Conservation (phyloP, 2,113 vertebrate species). For the Sander vitreus region DNA sequence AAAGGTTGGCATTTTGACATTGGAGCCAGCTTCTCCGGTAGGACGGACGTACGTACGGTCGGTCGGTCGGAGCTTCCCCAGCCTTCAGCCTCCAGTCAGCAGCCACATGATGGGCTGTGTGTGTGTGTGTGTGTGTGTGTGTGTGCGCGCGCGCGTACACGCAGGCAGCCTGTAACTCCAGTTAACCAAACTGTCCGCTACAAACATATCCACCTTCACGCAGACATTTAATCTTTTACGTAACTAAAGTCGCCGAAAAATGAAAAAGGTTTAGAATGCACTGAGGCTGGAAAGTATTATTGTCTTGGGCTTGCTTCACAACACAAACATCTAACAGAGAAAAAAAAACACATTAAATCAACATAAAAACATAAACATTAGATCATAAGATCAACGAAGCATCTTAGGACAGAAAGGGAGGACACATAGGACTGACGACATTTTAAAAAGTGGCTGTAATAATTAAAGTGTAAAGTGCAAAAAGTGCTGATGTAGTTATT, state of each 20-base stretch:
- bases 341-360: no score
- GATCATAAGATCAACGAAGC: no score
- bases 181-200: slow-evolving; percentile 20
- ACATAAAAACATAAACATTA: no score
- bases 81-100: slow-evolving; percentile 50
- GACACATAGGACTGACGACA: no score
- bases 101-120: slow-evolving; percentile 54
- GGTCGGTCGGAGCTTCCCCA: slow-evolving; percentile 10
- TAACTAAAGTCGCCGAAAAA: slow-evolving; percentile 47
- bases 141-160: background rate
- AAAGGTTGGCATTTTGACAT: slow-evolving; percentile 85
- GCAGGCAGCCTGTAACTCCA: slow-evolving; percentile 46
- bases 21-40: slow-evolving; percentile 49
- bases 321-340: no score
- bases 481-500: no score
- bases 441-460: no score
- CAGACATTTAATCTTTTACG: slow-evolving; percentile 71
- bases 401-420: no score
- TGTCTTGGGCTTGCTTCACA: no score
- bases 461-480: no score
- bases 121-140: background rate
- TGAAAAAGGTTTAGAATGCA: background rate
- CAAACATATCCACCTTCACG: slow-evolving; percentile 63
- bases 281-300: background rate
- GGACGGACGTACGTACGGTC: background rate